These are phyloP conservation scores for Pantherophis guttatus DNA, from an alignment of 2,113 vertebrate species.

Conservation along the genomic window DNA sequence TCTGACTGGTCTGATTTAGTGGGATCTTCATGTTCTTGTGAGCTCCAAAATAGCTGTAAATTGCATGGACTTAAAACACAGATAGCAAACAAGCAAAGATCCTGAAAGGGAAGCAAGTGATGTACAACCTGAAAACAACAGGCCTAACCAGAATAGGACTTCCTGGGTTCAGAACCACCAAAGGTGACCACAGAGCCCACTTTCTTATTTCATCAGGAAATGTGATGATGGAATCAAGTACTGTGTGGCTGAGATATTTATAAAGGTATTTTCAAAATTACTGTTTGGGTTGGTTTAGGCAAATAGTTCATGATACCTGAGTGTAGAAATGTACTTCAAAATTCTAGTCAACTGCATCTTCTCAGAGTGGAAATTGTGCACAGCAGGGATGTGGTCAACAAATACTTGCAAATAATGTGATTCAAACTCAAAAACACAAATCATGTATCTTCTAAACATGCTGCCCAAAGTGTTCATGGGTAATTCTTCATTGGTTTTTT, in stretches of 20 bases:
- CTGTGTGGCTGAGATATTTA: not conserved
- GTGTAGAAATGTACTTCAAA: not conserved
- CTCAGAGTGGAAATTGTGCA: not conserved
- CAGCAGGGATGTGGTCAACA: not conserved
- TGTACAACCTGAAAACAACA: not conserved
- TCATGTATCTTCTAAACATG: not conserved
- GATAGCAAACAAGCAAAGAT: not conserved
- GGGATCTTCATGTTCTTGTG: not conserved
- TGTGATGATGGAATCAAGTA: not conserved
- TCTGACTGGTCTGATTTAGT: not conserved
- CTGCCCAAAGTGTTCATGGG: not conserved
- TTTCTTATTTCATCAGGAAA: not conserved
- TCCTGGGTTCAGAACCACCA: not conserved
- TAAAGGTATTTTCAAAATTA: not conserved
- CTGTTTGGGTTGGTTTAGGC: not conserved
- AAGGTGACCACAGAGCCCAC: not conserved
- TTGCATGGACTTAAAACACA: not conserved
- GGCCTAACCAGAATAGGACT: not conserved
- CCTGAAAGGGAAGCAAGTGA: not conserved
- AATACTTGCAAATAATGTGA: not conserved
- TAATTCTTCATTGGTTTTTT: not conserved
- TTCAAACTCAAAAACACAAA: not conserved
- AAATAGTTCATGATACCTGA: not conserved
- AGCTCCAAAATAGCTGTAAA: not conserved
- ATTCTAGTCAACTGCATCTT: not conserved